Conservation (phyloP, 2,888 invertebrate genomes). For the Operophtera brumata region DNA sequence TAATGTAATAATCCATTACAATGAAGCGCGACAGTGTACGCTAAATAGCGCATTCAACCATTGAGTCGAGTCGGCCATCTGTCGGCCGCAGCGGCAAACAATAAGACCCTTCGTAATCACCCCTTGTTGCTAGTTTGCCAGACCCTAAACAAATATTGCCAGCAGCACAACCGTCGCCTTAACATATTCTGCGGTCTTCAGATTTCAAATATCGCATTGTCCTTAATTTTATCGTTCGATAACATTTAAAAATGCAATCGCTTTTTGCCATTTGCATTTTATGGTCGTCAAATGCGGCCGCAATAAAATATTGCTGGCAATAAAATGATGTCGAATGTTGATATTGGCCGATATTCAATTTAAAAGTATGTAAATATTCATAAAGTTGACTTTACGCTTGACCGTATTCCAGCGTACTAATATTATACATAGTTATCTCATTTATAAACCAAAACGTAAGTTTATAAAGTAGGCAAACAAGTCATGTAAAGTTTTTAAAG, state of each 20-base stretch:
- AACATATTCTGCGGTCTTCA: constrained; percentile 46
- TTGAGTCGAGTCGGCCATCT: constrained; percentile 70
- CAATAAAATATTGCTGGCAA: constrained; percentile 30
- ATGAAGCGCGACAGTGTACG: constrained; percentile 75
- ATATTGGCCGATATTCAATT: constrained; percentile 22
- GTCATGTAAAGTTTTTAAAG: too few relatives aligned
- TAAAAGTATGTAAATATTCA: constrained; percentile 20
- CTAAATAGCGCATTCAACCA: constrained; percentile 79
- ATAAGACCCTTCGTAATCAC: constrained; percentile 70
- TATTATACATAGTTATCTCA: background rate
- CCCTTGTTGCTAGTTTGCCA: constrained; percentile 66
- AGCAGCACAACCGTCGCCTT: constrained; percentile 47
- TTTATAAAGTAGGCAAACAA: too few relatives aligned
- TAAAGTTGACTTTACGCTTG: constrained; percentile 13
- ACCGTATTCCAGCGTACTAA: background rate
- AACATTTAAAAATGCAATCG: constrained; percentile 31
- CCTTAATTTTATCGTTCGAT: constrained; percentile 38
- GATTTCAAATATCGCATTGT: constrained; percentile 43
- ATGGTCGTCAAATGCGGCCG: constrained; percentile 22
- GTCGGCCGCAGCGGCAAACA: constrained; percentile 72
- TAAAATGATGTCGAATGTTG: constrained; percentile 29
- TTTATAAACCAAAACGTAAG: background rate
- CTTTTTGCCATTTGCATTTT: constrained; percentile 33
- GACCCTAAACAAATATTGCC: constrained; percentile 75
- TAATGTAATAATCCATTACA: constrained; percentile 81